Evolutionary conservation across 2,888 invertebrate species (phyloP).

Genomic region (Atherix ibis): DNA sequence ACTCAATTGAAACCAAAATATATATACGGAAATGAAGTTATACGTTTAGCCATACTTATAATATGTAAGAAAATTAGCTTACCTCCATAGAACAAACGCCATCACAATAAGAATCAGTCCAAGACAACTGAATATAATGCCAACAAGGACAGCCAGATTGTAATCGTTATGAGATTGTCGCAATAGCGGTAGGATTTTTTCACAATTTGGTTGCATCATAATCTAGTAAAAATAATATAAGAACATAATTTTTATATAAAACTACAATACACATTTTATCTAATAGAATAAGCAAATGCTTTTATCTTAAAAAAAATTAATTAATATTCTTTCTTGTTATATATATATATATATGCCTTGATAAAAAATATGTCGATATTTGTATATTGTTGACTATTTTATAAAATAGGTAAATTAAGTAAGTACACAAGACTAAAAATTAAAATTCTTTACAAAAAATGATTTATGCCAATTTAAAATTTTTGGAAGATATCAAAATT

Average conservation of each 20-base stretch:
- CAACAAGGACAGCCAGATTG: constrained; percentile 53
- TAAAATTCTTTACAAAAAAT: not conserved
- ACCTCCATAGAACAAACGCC: constrained; percentile 61
- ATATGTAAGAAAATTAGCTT: constrained; percentile 22
- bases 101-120: constrained; percentile 51
- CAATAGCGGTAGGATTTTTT: constrained; percentile 42
- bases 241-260: constrained; percentile 1
- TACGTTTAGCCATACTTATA: not conserved
- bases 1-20: too few species aligned
- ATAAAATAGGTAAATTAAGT: too few species aligned
- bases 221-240: constrained; percentile 28
- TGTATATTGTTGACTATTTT: too few species aligned
- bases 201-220: constrained; percentile 48
- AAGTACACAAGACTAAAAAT: not conserved
- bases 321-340: too few species aligned
- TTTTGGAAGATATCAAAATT: too few species aligned
- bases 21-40: not conserved
- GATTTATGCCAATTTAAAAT: not conserved
- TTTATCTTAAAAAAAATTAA: too few species aligned
- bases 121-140: constrained; percentile 52
- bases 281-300: not conserved
- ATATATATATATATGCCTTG: too few species aligned
- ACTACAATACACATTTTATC: not conserved
- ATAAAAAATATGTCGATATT: too few species aligned
- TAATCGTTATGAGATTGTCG: constrained; percentile 44